A percentile compares a stretch with the other conserved stretches of the same genome.
These are phyloP conservation scores for Pteropus rufus DNA, from an alignment of 2,797 vertebrate genomes.

Conservation along the genomic window DNA sequence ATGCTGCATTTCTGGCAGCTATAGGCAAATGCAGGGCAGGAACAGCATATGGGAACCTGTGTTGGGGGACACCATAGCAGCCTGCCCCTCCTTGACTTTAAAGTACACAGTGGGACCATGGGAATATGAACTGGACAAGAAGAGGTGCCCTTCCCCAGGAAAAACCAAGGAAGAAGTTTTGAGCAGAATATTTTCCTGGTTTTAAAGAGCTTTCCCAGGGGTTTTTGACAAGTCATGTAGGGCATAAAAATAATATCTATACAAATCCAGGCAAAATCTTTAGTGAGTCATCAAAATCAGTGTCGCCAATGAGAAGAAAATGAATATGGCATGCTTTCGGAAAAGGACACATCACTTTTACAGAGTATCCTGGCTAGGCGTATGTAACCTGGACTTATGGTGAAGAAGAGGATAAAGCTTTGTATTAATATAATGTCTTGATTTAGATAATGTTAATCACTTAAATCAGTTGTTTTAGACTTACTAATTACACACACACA, in stretches of 20 bases:
- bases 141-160: background rate
- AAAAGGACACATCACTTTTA: background rate
- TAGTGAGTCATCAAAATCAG: background rate
- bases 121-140: background rate
- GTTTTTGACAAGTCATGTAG: background rate
- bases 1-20: slow-evolving; percentile 8
- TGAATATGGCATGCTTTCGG: background rate
- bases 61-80: background rate
- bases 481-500: background rate
- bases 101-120: background rate
- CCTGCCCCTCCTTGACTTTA: background rate
- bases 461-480: background rate
- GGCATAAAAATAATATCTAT: background rate
- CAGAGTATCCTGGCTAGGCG: background rate
- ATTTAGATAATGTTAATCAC: background rate
- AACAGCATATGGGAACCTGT: background rate
- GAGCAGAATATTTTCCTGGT: background rate
- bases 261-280: background rate
- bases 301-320: background rate
- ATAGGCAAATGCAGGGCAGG: background rate
- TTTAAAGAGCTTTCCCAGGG: background rate
- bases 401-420: background rate
- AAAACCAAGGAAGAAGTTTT: background rate
- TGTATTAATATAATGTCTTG: background rate
- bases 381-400: background rate